A percentile compares a stretch with the other conserved stretches of the same genome.
Conservation (phyloP, 2,797 vertebrate species). For the Manis crassicaudata region DNA sequence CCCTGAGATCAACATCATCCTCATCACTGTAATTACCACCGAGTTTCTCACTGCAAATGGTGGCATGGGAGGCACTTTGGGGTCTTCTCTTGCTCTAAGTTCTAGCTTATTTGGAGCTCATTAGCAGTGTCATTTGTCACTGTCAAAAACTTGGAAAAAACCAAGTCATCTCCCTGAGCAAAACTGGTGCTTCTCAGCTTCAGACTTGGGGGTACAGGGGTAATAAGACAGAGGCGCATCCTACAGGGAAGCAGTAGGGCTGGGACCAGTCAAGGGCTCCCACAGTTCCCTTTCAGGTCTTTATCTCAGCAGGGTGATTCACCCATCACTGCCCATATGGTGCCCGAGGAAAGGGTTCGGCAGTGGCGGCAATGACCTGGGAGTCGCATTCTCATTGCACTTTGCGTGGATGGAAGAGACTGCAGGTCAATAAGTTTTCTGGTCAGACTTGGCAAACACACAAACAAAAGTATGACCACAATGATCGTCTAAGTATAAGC, state of each 20-base stretch:
- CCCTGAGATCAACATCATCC: not conserved
- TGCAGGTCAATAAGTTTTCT: not conserved
- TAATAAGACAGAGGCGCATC: not conserved
- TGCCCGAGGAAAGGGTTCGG: constrained; percentile 70
- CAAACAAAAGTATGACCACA: not conserved
- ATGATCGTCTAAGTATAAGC: not conserved
- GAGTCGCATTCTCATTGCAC: constrained; percentile 45
- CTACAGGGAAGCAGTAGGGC: not conserved
- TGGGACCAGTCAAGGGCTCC: constrained; percentile 28
- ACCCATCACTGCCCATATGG: constrained; percentile 66
- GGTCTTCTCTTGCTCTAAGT: not conserved
- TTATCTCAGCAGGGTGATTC: constrained; percentile 48
- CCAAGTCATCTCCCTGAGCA: constrained; percentile 54
- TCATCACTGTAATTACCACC: constrained; percentile 40
- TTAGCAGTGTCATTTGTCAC: constrained; percentile 63
- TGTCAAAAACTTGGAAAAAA: constrained; percentile 70
- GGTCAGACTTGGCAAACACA: not conserved
- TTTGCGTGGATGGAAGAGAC: not conserved
- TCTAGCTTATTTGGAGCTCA: constrained; percentile 62
- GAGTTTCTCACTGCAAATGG: not conserved
- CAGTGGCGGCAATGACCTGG: constrained; percentile 46
- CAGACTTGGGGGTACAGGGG: not conserved
- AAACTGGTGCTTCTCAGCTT: constrained; percentile 50
- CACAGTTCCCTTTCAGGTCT: not conserved
- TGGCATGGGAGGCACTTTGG: not conserved